Conservation (phyloP, 1,140 invertebrate species). For the Gonatopus flavifemur region DNA sequence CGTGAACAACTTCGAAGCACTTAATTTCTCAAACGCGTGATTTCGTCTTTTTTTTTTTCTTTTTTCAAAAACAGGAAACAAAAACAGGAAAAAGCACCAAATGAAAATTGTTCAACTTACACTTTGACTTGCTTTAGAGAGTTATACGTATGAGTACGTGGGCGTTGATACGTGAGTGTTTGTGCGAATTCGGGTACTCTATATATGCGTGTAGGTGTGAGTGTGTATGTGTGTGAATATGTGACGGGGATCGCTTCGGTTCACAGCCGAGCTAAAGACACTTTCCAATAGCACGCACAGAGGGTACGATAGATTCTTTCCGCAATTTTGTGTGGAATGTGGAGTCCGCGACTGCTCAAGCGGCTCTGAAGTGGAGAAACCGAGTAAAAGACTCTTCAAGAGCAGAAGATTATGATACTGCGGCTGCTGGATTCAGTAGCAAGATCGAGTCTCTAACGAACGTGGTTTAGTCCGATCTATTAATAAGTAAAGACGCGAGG, state of each 20-base stretch:
- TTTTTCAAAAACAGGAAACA: too few relatives aligned
- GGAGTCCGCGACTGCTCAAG: constrained; percentile 60
- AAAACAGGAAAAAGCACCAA: too few relatives aligned
- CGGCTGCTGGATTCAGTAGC: constrained; percentile 17
- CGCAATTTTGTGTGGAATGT: constrained; percentile 64
- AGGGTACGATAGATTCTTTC: constrained; percentile 28
- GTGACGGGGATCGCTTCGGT: constrained; percentile 21
- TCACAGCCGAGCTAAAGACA: constrained; percentile 28
- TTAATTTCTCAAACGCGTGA: too few relatives aligned
- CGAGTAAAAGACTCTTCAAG: too few relatives aligned
- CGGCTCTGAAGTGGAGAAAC: constrained; percentile 59
- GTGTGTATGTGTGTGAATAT: background rate
- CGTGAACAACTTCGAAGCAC: too few relatives aligned
- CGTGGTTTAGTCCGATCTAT: constrained; percentile 32
- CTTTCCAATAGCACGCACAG: constrained; percentile 1
- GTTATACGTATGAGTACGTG: constrained; percentile 22
- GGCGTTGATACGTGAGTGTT: constrained; percentile 5
- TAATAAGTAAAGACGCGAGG: constrained; percentile 37
- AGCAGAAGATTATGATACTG: too few relatives aligned
- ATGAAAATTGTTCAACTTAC: constrained; percentile 31
- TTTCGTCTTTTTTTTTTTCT: too few relatives aligned
- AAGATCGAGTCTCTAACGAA: constrained; percentile 11
- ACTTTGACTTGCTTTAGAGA: too few relatives aligned
- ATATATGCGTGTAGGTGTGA: constrained; percentile 7
- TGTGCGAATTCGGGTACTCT: constrained; percentile 5